phyloP scores from a whole-genome alignment of 2,797 vertebrate species.

The Acanthurus lineatus region DNA sequence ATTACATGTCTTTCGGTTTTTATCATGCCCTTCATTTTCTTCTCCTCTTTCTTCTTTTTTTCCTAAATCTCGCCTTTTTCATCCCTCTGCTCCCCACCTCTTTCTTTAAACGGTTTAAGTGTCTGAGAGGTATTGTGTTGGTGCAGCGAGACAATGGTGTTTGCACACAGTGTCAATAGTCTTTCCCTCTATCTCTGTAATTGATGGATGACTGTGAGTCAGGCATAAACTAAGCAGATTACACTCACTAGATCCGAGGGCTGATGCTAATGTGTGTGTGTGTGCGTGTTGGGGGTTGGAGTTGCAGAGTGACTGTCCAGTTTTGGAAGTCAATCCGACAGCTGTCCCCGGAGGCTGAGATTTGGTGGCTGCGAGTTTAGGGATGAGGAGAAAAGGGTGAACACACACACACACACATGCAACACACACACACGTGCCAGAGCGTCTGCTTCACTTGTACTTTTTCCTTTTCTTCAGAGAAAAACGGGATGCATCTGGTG shows the following conservation, averaged over 20 bases:
- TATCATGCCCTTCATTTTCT: background rate
- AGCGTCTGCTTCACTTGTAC: constrained; percentile 27
- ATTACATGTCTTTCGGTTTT: background rate
- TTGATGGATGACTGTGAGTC: constrained; percentile 83
- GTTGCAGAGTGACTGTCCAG: constrained; percentile 68
- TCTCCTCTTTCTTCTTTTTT: background rate
- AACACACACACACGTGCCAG: background rate
- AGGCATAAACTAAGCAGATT: constrained; percentile 81
- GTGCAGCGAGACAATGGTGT: constrained; percentile 65
- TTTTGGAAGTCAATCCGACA: constrained; percentile 72
- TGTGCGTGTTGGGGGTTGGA: constrained; percentile 42
- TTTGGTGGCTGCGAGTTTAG: constrained; percentile 63
- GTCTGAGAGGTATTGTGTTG: constrained; percentile 33
- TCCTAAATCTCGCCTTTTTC: background rate
- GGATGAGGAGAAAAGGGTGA: constrained; percentile 37
- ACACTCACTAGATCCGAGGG: constrained; percentile 66
- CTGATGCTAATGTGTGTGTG: constrained; percentile 56
- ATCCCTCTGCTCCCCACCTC: background rate
- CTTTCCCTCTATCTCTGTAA: constrained; percentile 72
- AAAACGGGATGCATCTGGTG: constrained; percentile 66
- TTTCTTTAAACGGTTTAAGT: constrained; percentile 31
- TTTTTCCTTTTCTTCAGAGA: constrained; percentile 54
- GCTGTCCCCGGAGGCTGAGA: constrained; percentile 65
- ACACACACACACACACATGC: constrained; percentile 5
- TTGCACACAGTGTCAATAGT: constrained; percentile 79